phyloP scores from a whole-genome alignment of 2,113 vertebrate genomes.

The Anguilla rostrata region DNA sequence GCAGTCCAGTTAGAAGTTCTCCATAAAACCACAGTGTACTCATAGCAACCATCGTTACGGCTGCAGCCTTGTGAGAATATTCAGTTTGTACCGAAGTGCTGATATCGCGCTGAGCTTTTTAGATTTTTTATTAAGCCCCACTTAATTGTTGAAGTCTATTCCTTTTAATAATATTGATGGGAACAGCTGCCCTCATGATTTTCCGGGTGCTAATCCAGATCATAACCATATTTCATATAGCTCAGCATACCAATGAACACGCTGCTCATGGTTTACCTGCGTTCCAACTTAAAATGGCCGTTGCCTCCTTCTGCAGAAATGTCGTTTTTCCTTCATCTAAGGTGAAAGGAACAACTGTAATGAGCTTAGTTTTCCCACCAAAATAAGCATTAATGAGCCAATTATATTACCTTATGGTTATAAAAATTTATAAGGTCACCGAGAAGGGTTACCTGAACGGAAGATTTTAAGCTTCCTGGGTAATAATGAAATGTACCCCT shows the following conservation, averaged over 20 bases:
- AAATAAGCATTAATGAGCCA: not conserved
- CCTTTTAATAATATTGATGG: not conserved
- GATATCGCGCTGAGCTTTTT: not conserved
- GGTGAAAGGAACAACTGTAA: not conserved
- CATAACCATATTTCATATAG: not conserved
- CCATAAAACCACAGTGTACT: not conserved
- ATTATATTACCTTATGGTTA: not conserved
- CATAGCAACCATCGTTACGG: not conserved
- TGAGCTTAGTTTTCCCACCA: not conserved
- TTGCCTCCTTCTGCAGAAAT: not conserved
- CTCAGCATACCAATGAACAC: not conserved
- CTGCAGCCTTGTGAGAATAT: not conserved
- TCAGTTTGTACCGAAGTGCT: not conserved
- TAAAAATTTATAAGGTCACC: not conserved
- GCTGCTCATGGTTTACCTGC: not conserved
- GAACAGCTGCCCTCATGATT: too few species aligned
- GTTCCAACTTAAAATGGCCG: not conserved
- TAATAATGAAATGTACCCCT: not conserved
- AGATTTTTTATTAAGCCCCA: not conserved
- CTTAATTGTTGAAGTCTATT: not conserved
- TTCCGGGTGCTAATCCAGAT: too few species aligned
- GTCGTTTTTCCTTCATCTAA: not conserved
- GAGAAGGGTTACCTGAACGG: not conserved
- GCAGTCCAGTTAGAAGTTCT: conserved; percentile 1
- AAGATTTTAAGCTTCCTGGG: conserved; percentile 1